A percentile compares a stretch with the other conserved stretches of the same genome.
phyloP scores from a whole-genome alignment of 2,888 invertebrate genomes.

The Limnephilus lunatus region DNA sequence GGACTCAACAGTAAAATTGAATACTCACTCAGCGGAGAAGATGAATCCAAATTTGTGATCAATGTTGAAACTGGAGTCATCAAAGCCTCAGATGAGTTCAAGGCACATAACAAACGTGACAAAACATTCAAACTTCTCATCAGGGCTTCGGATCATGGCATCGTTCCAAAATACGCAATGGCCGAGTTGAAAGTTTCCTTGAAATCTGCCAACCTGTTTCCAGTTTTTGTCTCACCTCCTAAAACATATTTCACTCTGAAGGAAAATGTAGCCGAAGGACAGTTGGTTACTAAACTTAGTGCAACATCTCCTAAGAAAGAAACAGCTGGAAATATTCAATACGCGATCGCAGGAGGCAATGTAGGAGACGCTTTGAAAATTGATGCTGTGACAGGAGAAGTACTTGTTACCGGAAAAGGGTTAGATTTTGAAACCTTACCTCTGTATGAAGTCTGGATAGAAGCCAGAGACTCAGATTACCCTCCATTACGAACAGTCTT shows the following conservation, averaged over 20 bases:
- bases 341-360: constrained; percentile 95
- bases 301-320: constrained; percentile 90
- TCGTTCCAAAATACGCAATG: constrained; percentile 81
- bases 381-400: constrained; percentile 87
- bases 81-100: constrained; percentile 85
- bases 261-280: constrained; percentile 88
- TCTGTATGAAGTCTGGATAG: constrained; percentile 94
- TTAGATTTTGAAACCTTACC: constrained; percentile 91
- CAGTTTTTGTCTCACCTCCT: constrained; percentile 84
- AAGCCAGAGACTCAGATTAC: constrained; percentile 90
- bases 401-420: constrained; percentile 87
- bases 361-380: constrained; percentile 91
- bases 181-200: constrained; percentile 87
- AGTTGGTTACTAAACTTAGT: constrained; percentile 85
- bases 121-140: constrained; percentile 84
- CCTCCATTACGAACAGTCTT: constrained; percentile 89
- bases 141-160: constrained; percentile 89
- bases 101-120: constrained; percentile 76
- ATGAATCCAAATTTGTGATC: constrained; percentile 87
- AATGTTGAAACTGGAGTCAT: constrained; percentile 91
- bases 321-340: constrained; percentile 82
- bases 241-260: constrained; percentile 86
- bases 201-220: constrained; percentile 87
- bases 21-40: constrained; percentile 87
- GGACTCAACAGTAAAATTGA: constrained; percentile 88